Conservation (phyloP, 2,113 vertebrate species). For the Oreochromis aureus region DNA sequence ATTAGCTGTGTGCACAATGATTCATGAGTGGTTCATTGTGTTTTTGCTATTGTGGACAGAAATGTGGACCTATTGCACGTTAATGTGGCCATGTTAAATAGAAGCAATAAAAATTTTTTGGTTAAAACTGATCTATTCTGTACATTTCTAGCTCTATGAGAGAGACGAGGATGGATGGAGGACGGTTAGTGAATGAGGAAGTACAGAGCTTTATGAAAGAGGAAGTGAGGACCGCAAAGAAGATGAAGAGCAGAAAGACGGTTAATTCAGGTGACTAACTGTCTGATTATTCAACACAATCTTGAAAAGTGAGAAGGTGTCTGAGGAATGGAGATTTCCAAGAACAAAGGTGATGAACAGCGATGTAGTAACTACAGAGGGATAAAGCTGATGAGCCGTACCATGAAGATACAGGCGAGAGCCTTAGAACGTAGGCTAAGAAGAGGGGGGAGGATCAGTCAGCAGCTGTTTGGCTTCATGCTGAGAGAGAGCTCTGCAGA, state of each 20-base stretch:
- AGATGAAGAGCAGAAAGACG: neutral
- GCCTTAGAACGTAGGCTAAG: rapidly evolving
- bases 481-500: no score
- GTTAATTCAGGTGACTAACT: neutral
- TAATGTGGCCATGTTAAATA: neutral
- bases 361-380: no score
- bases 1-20: rapidly evolving
- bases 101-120: rapidly evolving
- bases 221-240: neutral
- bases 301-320: no score
- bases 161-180: neutral
- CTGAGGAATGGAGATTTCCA: no score
- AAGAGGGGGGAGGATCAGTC: no score
- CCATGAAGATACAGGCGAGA: no score
- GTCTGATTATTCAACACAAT: no score
- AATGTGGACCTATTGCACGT: neutral
- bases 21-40: neutral
- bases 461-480: no score
- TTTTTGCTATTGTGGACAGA: neutral
- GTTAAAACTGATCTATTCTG: neutral
- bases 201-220: rapidly evolving
- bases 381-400: no score
- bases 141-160: rapidly evolving
- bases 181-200: neutral
- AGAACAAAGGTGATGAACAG: no score